Evolutionary conservation across 2,888 invertebrate species (phyloP).

Genomic region (Dasypolia templi): DNA sequence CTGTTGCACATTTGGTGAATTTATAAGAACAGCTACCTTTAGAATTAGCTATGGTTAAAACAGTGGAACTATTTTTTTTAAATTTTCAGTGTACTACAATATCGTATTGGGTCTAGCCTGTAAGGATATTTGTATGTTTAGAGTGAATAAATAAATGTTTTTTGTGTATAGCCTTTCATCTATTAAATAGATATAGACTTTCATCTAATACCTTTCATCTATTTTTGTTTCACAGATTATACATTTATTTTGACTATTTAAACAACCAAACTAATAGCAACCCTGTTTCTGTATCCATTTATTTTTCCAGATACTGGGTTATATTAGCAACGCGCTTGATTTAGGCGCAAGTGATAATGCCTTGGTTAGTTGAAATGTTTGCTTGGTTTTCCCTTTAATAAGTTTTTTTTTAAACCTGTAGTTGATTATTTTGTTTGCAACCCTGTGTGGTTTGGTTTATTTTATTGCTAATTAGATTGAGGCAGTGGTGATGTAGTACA

Average conservation of each 20-base stretch:
- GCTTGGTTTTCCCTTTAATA: conserved; percentile 45
- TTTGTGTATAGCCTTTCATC: no score
- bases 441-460: conserved; percentile 33
- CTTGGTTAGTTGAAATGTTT: conserved; percentile 82
- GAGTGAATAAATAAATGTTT: no score
- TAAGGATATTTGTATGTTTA: no score
- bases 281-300: conserved; percentile 40
- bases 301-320: conserved; percentile 87
- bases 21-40: no score
- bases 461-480: conserved; percentile 4
- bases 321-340: conserved; percentile 85
- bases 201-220: no score
- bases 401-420: conserved; percentile 24
- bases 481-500: conserved; percentile 4
- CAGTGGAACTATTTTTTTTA: no score
- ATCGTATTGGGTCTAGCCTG: no score
- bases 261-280: conserved; percentile 18
- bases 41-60: no score
- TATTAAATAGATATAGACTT: no score
- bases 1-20: no score
- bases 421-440: conserved; percentile 26
- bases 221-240: not conserved
- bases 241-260: not conserved
- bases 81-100: no score
- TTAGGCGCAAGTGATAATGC: conserved; percentile 79